A percentile compares a stretch with the other conserved stretches of the same genome.
phyloP scores from a whole-genome alignment of 2,113 vertebrate species.

The Polyodon spathula region DNA sequence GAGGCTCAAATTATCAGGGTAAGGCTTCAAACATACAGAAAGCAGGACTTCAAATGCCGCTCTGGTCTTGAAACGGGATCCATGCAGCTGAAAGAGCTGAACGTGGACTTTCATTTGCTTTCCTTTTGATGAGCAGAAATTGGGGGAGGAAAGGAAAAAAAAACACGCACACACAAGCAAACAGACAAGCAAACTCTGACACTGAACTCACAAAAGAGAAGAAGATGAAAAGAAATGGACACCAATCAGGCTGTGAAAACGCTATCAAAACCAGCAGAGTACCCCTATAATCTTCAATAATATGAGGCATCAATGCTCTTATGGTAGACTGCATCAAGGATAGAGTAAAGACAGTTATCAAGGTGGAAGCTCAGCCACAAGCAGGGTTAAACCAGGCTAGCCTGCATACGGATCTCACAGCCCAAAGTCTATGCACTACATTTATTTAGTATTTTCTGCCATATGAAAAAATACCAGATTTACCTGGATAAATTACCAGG shows the following conservation, averaged over 20 bases:
- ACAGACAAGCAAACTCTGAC: slow-evolving; percentile 61
- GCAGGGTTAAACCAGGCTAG: neutral
- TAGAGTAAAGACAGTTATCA: slow-evolving; percentile 35
- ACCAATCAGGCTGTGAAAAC: slow-evolving; percentile 64
- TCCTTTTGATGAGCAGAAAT: slow-evolving; percentile 93
- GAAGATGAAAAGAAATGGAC: slow-evolving; percentile 81
- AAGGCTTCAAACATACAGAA: slow-evolving; percentile 74
- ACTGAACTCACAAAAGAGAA: slow-evolving; percentile 68
- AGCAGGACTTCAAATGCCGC: slow-evolving; percentile 78
- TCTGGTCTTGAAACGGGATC: slow-evolving; percentile 24
- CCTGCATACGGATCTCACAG: neutral
- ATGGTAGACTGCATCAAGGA: slow-evolving; percentile 51
- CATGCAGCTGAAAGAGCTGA: slow-evolving; percentile 37
- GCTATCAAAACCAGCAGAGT: slow-evolving; percentile 65
- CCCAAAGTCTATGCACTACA: too few species aligned
- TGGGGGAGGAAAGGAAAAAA: slow-evolving; percentile 70
- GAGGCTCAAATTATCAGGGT: slow-evolving; percentile 77
- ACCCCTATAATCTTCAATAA: slow-evolving; percentile 68
- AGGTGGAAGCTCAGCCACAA: neutral
- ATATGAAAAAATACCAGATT: too few species aligned
- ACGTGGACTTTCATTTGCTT: slow-evolving; percentile 78
- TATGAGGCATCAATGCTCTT: slow-evolving; percentile 61
- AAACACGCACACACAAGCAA: slow-evolving; percentile 43
- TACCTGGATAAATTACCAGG: too few species aligned
- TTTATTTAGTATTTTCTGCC: too few species aligned